These are phyloP conservation scores for Augochlorella aurata DNA, from an alignment of 2,888 invertebrate species.

Conservation along the genomic window DNA sequence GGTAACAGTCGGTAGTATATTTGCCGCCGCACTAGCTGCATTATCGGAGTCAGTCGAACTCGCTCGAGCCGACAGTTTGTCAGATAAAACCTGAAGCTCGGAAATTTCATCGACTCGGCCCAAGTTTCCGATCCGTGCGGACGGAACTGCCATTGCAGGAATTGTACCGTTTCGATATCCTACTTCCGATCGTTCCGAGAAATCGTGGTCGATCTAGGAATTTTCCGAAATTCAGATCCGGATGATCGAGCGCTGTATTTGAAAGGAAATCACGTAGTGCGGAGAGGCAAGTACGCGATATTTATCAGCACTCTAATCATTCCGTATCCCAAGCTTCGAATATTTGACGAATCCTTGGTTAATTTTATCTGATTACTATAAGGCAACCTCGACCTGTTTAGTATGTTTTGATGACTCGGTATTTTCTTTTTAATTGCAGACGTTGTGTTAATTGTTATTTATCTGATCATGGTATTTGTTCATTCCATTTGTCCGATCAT, in stretches of 20 bases:
- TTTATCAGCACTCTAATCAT: no score
- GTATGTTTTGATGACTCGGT: no score
- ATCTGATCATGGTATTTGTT: no score
- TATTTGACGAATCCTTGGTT: background rate
- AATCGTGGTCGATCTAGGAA: background rate
- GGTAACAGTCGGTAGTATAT: background rate
- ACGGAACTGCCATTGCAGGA: background rate
- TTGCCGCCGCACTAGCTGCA: constrained; percentile 10
- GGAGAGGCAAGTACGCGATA: background rate
- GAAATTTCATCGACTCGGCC: constrained; percentile 43
- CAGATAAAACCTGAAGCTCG: constrained; percentile 31
- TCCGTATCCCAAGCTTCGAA: background rate
- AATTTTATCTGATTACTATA: background rate
- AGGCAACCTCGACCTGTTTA: no score
- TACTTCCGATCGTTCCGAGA: background rate
- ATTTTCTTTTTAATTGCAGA: no score
- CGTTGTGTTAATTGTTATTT: no score
- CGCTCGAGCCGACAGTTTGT: constrained; percentile 20
- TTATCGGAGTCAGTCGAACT: constrained; percentile 44
- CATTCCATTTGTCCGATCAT: no score
- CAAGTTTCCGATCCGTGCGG: constrained; percentile 24
- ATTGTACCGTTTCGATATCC: background rate
- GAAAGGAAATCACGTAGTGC: background rate
- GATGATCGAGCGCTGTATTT: background rate
- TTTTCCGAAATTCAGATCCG: background rate